Evolutionary conservation across 2,888 invertebrate genomes (phyloP).

Genomic region (Syrphus vitripennis): DNA sequence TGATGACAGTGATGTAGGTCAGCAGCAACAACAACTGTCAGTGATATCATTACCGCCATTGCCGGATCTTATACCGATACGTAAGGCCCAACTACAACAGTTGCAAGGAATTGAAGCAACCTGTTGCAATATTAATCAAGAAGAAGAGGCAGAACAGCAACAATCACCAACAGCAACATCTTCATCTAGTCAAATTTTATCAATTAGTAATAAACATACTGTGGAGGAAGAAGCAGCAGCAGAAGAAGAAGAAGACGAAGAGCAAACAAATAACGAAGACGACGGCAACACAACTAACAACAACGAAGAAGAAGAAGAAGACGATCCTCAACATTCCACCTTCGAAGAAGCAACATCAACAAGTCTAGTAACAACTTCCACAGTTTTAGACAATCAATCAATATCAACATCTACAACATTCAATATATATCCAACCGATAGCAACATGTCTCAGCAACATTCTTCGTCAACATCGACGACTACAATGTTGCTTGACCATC

Average conservation of each 20-base stretch:
- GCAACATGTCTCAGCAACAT: slow-evolving; percentile 63
- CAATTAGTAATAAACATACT: slow-evolving; percentile 56
- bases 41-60: slow-evolving; percentile 58
- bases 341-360: slow-evolving; percentile 64
- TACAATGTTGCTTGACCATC: slow-evolving; percentile 38
- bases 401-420: slow-evolving; percentile 23
- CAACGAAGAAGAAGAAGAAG: slow-evolving; percentile 17
- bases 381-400: slow-evolving; percentile 64
- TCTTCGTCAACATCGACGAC: slow-evolving; percentile 2
- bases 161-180: slow-evolving; percentile 39
- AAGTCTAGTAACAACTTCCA: slow-evolving; percentile 46
- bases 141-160: not conserved
- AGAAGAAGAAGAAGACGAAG: not conserved
- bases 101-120: slow-evolving; percentile 39
- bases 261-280: not conserved
- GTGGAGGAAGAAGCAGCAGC: slow-evolving; percentile 33
- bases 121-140: slow-evolving; percentile 9
- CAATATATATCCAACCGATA: slow-evolving; percentile 54
- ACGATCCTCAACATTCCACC: slow-evolving; percentile 64
- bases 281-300: not conserved
- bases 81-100: slow-evolving; percentile 52
- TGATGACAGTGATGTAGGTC: slow-evolving; percentile 47
- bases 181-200: slow-evolving; percentile 69
- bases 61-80: slow-evolving; percentile 66
- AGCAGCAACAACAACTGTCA: slow-evolving; percentile 24